Base-by-base conservation (phyloP, 2,113 vertebrate genomes). In the zebrafish (Danio rerio) region DNA sequence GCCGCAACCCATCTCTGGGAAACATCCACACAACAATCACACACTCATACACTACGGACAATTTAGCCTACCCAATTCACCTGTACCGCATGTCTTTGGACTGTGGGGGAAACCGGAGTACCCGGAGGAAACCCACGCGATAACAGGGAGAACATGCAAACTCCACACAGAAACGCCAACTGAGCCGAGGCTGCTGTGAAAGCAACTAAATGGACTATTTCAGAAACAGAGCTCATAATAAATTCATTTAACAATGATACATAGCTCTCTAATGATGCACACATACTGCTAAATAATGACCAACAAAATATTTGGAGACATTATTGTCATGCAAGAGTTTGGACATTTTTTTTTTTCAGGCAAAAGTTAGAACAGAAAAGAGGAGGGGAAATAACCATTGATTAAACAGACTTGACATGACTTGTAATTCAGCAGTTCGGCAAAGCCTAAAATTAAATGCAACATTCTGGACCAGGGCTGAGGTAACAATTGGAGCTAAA, bases 171-270 rank as follows among this genome's bases (percentile, higher is more conserved):
- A n/a, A n/a, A n/a, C n/a, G n/a, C n/a, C n/a, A n/a, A n/a, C n/a
- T n/a, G n/a, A n/a, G n/a, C n/a, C n/a, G n/a, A n/a, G n/a, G n/a
- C 90, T 84, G 87, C 86, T 72, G 49, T 81, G 83, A 83, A 80
- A 81, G 83, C 86, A 86, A 70, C 79, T 90, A 84, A 89, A 89
- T 83, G 72, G 88, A 88, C 88, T 88, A 89, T 88, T 90, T 88
- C 88, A 88, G 88, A 79, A 84, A 63, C 81, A 85, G 84, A 90
- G 90, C 85, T 86, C 84, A 90, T 89, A 88, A 10, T 31, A 21
- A 71, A 52, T 71, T 20, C 7, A 71, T 9, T 10, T 0, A 87
- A 81, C 63, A 70, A 75, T 86, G 81, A 90, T 85, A 80, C 90
- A 90, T 88, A 83, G 85, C 79, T 73, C 16, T 43, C 52, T 73